Evolutionary conservation across 1,140 invertebrate species (phyloP).

Genomic region (Zelostemma sp.): DNA sequence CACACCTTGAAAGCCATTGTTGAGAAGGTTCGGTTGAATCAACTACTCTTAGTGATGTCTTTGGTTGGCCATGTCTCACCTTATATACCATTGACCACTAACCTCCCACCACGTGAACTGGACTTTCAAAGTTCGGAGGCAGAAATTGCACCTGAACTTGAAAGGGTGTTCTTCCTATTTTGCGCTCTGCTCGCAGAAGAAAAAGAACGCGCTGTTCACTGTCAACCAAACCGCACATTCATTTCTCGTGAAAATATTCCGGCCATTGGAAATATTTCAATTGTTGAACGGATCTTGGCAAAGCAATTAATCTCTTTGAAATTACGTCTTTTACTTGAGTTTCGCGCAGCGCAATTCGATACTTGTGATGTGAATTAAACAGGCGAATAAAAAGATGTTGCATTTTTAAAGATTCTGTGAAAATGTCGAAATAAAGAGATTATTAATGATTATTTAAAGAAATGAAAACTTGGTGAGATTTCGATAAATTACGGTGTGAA

Average conservation of each 20-base stretch:
- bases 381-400: too few species aligned
- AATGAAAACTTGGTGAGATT: too few species aligned
- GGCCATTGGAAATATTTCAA: not conserved
- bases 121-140: slow-evolving; percentile 51
- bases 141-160: slow-evolving; percentile 54
- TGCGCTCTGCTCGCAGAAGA: not conserved
- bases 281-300: not conserved
- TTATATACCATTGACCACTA: slow-evolving; percentile 51
- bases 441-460: too few species aligned
- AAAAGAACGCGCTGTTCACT: not conserved
- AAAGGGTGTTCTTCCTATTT: slow-evolving; percentile 50
- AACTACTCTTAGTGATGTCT: slow-evolving; percentile 50
- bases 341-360: not conserved
- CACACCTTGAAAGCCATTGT: slow-evolving; percentile 52
- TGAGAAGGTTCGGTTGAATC: slow-evolving; percentile 50
- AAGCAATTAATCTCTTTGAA: not conserved
- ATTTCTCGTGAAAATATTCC: slow-evolving; percentile 1
- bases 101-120: slow-evolving; percentile 43
- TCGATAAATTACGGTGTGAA: too few species aligned
- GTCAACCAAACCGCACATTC: not conserved
- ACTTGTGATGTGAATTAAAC: too few species aligned
- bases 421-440: too few species aligned
- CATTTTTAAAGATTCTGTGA: too few species aligned
- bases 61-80: slow-evolving; percentile 49
- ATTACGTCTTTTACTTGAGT: not conserved